These are phyloP conservation scores for Candoia aspera DNA, from an alignment of 2,113 vertebrate genomes.

Conservation along the genomic window DNA sequence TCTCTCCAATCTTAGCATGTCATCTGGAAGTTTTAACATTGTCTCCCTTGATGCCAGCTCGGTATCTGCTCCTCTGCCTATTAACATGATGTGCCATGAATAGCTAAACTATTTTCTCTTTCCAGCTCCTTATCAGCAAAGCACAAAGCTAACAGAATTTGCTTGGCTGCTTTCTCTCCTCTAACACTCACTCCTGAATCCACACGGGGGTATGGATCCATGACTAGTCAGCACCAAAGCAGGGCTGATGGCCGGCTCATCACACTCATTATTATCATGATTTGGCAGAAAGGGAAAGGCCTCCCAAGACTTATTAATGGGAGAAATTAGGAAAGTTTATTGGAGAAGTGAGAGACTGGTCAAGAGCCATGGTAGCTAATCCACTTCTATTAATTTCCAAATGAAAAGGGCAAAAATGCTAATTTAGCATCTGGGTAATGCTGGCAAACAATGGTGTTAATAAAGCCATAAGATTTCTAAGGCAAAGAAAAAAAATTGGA, in stretches of 20 bases:
- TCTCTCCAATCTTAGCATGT: neutral
- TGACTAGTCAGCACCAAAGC: neutral
- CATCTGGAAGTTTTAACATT: neutral
- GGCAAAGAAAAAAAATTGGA: neutral
- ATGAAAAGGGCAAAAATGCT: neutral
- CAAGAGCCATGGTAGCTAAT: neutral
- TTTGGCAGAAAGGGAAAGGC: neutral
- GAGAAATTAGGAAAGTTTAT: neutral
- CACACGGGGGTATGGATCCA: neutral
- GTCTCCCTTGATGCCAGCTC: neutral
- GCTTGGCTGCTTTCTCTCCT: neutral
- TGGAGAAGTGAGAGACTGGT: neutral
- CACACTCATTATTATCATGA: neutral
- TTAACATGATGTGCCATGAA: neutral
- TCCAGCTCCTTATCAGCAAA: neutral
- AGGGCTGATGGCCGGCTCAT: neutral
- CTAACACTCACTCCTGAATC: neutral
- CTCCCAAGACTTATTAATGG: neutral
- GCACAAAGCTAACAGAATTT: neutral
- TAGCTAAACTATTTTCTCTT: neutral
- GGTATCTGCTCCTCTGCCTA: neutral
- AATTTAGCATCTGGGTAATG: neutral
- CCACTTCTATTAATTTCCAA: neutral
- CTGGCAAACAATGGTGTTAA: neutral
- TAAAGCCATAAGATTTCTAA: neutral